Base-by-base conservation (phyloP, 53 echinoderm and acorn worm species). In the Glandiceps talaboti region DNA sequence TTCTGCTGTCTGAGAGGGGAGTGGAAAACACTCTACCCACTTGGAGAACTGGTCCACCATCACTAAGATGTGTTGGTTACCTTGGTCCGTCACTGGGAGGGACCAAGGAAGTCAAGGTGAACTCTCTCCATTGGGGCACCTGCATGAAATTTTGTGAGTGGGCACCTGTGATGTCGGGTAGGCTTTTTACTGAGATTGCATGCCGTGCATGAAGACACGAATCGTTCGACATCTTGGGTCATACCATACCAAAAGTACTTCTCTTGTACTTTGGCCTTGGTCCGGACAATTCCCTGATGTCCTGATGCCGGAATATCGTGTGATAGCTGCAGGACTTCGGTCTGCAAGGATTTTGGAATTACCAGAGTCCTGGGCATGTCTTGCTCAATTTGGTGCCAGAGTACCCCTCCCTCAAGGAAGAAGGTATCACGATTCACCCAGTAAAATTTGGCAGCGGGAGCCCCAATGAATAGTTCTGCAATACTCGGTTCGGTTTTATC, bases 1-100 rank as follows among this genome's bases (percentile, higher is more conserved):
- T 74, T 77, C 76, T 1, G 83, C 32, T 1, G 74, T 29, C 28
- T 89, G 85, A 30, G 82, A 77, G 12, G 89, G 89, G 31, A 89
- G 80, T 1, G 86, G 77, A 33, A 85, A 89, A 0, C 74, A 82
- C 31, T 89, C 89, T 28, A 82, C 85, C 89, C 81, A 83, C 33
- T 32, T 33, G n/a, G n/a, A n/a, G n/a, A n/a, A n/a, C n/a, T n/a
- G n/a, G n/a, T n/a, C n/a, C n/a, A n/a, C n/a, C n/a, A 90, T 73
- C 77, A 86, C 77, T 27, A 86, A 33, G 14, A 82, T 77, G 75
- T 82, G 73, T 27, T 82, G 74, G 30, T 86, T 90, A 20, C 84
- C 81, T 30, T 28, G 25, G 29, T 76, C 1, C 0, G 86, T 33
- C 28, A 45, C 73, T 10, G 86, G 86, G 1, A 82, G 12, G 86